These are phyloP conservation scores for Anoplolepis gracilipes DNA, from an alignment of 1,140 invertebrate species.

Conservation along the genomic window DNA sequence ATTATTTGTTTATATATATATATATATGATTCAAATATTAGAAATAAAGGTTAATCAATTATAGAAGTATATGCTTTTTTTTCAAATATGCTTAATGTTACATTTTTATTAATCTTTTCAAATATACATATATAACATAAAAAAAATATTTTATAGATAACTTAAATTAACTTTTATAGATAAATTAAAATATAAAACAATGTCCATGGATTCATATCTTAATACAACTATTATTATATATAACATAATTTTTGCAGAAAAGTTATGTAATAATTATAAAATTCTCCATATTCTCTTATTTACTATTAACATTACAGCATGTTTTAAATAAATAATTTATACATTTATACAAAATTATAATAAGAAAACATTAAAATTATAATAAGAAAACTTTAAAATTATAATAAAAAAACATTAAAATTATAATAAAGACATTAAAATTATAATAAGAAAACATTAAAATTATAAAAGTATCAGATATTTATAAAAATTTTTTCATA, in stretches of 20 bases:
- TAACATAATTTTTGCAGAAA: background rate
- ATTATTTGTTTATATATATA: background rate
- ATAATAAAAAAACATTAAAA: background rate
- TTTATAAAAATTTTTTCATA: background rate
- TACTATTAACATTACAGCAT: background rate
- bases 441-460: background rate
- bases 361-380: background rate
- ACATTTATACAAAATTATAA: slow-evolving; percentile 25
- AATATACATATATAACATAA: no score
- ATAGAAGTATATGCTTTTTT: no score
- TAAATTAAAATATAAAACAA: no score
- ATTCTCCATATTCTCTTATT: background rate
- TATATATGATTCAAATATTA: background rate
- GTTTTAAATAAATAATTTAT: slow-evolving; percentile 6
- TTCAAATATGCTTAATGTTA: no score
- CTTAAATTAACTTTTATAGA: no score
- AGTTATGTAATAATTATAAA: slow-evolving; percentile 1
- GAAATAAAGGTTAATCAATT: no score
- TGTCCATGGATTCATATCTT: background rate
- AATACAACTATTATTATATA: no score
- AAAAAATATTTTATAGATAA: no score
- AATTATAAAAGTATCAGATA: background rate
- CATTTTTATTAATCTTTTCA: no score
- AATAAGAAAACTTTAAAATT: no score
- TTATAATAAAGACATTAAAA: background rate